A percentile compares a stretch with the other conserved stretches of the same genome.
Evolutionary conservation across 2,797 vertebrate species (phyloP).

Genomic region (Pseudopleuronectes americanus): DNA sequence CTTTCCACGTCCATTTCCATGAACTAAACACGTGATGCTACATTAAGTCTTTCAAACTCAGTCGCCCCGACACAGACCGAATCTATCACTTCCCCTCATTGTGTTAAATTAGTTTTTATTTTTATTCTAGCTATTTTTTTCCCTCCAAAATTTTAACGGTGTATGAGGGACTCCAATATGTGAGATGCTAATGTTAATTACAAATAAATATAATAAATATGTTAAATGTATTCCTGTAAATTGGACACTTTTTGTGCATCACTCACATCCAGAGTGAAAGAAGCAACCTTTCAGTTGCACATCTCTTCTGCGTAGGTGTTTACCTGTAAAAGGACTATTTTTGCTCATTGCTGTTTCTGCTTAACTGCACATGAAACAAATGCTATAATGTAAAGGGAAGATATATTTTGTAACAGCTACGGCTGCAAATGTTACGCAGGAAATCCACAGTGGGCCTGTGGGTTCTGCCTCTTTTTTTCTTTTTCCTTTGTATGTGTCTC

Average conservation of each 20-base stretch:
- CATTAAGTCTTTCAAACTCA: neutral
- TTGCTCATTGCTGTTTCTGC: neutral
- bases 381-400: neutral
- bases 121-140: neutral
- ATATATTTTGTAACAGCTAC: neutral
- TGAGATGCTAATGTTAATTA: too few relatives aligned
- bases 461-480: neutral
- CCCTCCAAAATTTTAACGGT: neutral
- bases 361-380: neutral
- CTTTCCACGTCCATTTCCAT: neutral
- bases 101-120: neutral
- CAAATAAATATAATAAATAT: too few relatives aligned
- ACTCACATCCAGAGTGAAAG: too few relatives aligned
- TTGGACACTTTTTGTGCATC: too few relatives aligned
- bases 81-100: neutral
- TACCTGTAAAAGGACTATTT: neutral
- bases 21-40: neutral
- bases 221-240: too few relatives aligned
- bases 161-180: neutral
- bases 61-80: neutral
- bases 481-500: neutral
- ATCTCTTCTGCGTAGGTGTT: neutral
- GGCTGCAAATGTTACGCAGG: constrained; percentile 39
- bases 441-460: constrained; percentile 20
- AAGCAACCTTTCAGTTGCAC: neutral